phyloP scores from a whole-genome alignment of 2,888 invertebrate species.

The Asteroscopus sphinx region DNA sequence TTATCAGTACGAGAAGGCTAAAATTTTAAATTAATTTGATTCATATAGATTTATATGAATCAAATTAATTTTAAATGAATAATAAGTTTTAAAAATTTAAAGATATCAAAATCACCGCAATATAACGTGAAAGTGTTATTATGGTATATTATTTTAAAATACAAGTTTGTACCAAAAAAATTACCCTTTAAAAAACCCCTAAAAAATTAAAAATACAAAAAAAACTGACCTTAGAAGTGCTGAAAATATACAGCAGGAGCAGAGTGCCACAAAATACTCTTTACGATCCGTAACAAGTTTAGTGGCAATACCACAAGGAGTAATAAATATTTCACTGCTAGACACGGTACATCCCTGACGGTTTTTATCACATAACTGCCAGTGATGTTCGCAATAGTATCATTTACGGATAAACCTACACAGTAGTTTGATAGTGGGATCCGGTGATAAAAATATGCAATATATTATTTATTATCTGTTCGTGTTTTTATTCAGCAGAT shows the following conservation, averaged over 20 bases:
- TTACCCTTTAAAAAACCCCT: background rate
- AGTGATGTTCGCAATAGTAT: conserved; percentile 12
- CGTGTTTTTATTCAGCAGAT: background rate
- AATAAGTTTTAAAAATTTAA: no score
- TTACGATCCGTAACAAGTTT: conserved; percentile 42
- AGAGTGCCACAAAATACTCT: conserved; percentile 29
- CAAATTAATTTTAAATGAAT: no score
- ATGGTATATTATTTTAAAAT: no score
- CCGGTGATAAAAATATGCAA: conserved; percentile 48
- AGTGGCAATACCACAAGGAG: conserved; percentile 16
- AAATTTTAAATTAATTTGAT: no score
- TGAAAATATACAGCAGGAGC: conserved; percentile 11
- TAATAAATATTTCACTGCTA: conserved; percentile 42
- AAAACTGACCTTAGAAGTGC: conserved; percentile 49
- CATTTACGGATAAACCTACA: conserved; percentile 46
- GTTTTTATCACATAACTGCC: conserved; percentile 37
- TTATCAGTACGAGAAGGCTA: no score
- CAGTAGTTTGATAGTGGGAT: conserved; percentile 46
- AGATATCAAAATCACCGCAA: no score
- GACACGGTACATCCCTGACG: background rate
- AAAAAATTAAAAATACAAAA: conserved; percentile 1
- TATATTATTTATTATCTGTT: conserved; percentile 25
- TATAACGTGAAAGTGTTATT: no score
- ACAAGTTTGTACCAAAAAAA: background rate
- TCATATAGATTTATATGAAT: no score